Percentiles rank a stretch among this genome's conserved stretches.
Conservation (phyloP, 1,140 invertebrate genomes). For the Charaxes varanes region DNA sequence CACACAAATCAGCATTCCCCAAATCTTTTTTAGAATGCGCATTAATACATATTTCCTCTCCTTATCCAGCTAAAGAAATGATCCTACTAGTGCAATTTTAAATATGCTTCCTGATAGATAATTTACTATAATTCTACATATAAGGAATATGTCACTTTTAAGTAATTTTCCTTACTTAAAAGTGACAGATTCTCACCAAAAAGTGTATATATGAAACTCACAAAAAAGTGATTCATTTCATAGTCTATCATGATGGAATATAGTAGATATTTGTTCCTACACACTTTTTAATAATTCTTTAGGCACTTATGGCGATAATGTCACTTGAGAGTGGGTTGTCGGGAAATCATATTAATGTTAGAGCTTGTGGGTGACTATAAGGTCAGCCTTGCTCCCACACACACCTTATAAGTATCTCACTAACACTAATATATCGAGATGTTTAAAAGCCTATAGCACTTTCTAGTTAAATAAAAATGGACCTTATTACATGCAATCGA, state of each 20-base stretch:
- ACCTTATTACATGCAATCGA: conserved; percentile 11
- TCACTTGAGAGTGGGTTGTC: conserved; percentile 47
- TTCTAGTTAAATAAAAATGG: conserved; percentile 8
- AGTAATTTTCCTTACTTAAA: too few species aligned
- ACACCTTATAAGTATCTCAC: conserved; percentile 55
- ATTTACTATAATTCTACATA: too few species aligned
- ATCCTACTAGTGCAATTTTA: too few species aligned
- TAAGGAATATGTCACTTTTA: too few species aligned
- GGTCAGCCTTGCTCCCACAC: conserved; percentile 72
- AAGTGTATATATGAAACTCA: too few species aligned
- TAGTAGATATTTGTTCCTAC: conserved; percentile 2
- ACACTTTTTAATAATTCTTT: conserved; percentile 20
- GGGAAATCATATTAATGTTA: conserved; percentile 61
- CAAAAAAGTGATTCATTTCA: too few species aligned
- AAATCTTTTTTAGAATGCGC: too few species aligned
- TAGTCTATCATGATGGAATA: neutral
- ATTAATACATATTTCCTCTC: too few species aligned
- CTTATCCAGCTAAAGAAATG: too few species aligned
- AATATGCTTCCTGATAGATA: too few species aligned
- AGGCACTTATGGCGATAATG: conserved; percentile 46
- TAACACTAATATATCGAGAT: conserved; percentile 30
- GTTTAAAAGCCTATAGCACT: conserved; percentile 17
- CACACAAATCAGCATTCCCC: too few species aligned
- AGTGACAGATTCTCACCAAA: too few species aligned
- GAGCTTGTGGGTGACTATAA: conserved; percentile 61